Base-by-base conservation (phyloP, 2,888 invertebrate species). In the Polyommatus icarus region DNA sequence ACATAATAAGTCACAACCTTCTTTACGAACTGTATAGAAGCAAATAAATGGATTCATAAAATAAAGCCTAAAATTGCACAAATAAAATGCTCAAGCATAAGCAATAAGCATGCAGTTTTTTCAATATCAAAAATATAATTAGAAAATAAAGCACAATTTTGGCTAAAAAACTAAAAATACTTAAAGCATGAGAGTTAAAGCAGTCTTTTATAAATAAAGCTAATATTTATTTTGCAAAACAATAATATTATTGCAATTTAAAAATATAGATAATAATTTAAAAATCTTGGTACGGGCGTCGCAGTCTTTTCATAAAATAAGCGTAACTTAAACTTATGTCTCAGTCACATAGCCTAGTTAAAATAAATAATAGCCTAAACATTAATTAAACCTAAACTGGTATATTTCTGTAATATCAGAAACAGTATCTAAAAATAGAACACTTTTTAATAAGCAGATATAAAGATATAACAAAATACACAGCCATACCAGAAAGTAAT, bases 251-350 rank as follows among this genome's bases (percentile, higher is more conserved):
- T 4, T 29, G 46, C 10, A 12, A 24, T 8, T 61, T 67, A 15
- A 32, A 24, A 5, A 67, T 32, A 32, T 61, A 12, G 20, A 29
- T 67, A 67, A 67, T 29, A 67, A 67, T 32, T 67, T 67, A 1
- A 32, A 61, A 32, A 32, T 32, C 18, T 15, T 67, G 67, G 67
- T 67, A 67, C 18, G 67, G 67, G 67, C 67, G 15, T 67, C 61
- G 80, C 80, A 81, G 80, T 81, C 80, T 81, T 81, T 78, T 72
- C 10, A 72, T n/a, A n/a, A 32, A 71, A 71, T 71, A 71, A 72
- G 36, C 40, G 10, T 40, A 72, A 40, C 36, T 12, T n/a, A 40
- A 71, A 72, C 36, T 8, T 72, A 40, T 12, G 8, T 32, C 7
- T 32, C 5, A 40, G 46, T 46, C 10, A 50, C 46, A 20, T n/a